Evolutionary conservation across 2,797 vertebrate species (phyloP), one percentile per base, ranked within the genome.

Genomic region (Arrhamphus sclerolepis): DNA sequence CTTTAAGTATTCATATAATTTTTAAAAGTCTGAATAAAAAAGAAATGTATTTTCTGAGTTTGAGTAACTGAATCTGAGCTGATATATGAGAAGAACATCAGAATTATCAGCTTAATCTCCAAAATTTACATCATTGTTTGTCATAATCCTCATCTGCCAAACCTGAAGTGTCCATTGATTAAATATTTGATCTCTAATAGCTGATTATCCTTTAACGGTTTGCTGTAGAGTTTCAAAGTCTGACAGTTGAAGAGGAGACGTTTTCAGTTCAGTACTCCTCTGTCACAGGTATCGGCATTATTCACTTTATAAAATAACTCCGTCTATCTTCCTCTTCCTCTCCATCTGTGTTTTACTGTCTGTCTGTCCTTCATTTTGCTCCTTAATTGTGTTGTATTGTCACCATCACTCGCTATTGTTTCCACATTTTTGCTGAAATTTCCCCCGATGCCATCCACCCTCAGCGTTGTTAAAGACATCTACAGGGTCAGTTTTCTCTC

Each of bases 191-290:
- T 28, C 4, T 61, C 51, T 70, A 48, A 74, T 2, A 0, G 39
- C 16, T 43, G 22, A 43, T 44, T 63, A n/a, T 76, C 56, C 22
- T 72, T 70, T 69, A 44, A 66, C 70, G 50, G 53, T 69, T 18
- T 49, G 1, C 66, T 63, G 19, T 67, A 90, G 87, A 72, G 46
- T 85, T 68, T 84, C 59, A 88, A 56, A 87, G 74, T 53, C 69
- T 80, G 85, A 81, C 59, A 31, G 56, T 66, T 31, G 38, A 89
- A 61, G 84, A 92, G 46, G 76, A 83, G 72, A 69, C 9, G 41
- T 20, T 87, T 54, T 78, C 67, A 17, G 66, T 86, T 70, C 69
- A n/a, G 22, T 78, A 49, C 14, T 60, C 80, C 24, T 61, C 83
- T 17, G 6, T 61, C 63, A 18, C 65, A 90, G 89, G 89, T 88